Evolutionary conservation across 2,113 vertebrate species (phyloP).

Genomic region (Narcine bancroftii): DNA sequence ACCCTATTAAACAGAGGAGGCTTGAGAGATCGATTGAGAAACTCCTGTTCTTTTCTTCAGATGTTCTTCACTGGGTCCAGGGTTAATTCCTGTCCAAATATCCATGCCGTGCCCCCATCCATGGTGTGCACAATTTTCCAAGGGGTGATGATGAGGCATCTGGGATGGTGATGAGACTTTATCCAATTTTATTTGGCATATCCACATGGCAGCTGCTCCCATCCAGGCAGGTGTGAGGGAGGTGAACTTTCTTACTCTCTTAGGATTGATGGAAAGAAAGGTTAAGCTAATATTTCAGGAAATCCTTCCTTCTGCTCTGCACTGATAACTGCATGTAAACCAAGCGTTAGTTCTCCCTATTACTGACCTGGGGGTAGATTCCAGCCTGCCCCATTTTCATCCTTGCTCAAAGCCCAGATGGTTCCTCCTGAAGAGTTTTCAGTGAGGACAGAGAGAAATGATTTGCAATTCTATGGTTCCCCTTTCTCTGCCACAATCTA

Average conservation of each 20-base stretch:
- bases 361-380: background rate
- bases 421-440: background rate
- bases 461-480: background rate
- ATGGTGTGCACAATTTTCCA: too few species aligned
- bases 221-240: background rate
- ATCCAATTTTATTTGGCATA: background rate
- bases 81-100: too few species aligned
- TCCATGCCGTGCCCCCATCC: too few species aligned
- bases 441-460: background rate
- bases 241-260: background rate
- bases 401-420: background rate
- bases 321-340: background rate
- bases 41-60: too few species aligned
- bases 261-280: background rate
- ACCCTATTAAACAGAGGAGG: too few species aligned
- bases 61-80: too few species aligned
- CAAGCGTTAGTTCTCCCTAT: background rate
- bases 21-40: too few species aligned
- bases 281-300: background rate
- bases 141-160: background rate
- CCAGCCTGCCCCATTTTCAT: background rate
- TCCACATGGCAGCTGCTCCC: background rate
- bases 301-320: background rate
- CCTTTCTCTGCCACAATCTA: too few species aligned
- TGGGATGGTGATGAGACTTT: background rate